phyloP scores from a whole-genome alignment of 2,113 vertebrate species.

The Theristicus caerulescens region DNA sequence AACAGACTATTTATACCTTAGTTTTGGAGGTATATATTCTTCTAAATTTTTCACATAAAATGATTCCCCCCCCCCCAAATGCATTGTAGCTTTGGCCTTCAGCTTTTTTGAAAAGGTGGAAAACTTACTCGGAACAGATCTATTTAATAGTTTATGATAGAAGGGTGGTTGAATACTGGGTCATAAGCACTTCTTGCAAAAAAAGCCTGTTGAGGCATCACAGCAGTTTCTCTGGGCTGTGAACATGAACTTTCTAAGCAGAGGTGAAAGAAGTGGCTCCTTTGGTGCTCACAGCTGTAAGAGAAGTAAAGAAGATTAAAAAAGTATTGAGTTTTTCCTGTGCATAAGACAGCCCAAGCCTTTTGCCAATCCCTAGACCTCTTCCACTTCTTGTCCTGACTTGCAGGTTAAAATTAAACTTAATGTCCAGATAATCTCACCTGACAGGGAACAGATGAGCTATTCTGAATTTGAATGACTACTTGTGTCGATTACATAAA shows the following conservation, averaged over 20 bases:
- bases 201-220: background rate
- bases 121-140: background rate
- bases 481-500: background rate
- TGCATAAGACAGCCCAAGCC: background rate
- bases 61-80: fast-evolving
- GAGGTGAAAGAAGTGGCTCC: background rate
- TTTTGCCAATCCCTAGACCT: background rate
- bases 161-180: background rate
- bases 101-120: background rate
- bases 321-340: background rate
- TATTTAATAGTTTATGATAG: background rate
- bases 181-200: background rate
- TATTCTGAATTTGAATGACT: background rate
- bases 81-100: background rate
- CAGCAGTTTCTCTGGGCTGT: background rate
- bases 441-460: background rate
- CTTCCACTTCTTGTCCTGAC: background rate
- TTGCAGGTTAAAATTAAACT: background rate
- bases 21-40: background rate
- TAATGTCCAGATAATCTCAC: background rate
- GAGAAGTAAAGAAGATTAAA: background rate
- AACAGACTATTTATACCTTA: background rate
- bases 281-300: background rate
- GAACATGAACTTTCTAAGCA: background rate
- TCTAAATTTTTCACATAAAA: background rate